Percentiles rank a stretch among this genome's conserved stretches.
Evolutionary conservation across 2,888 invertebrate genomes (phyloP).

Genomic region (Calephelis perditalis): DNA sequence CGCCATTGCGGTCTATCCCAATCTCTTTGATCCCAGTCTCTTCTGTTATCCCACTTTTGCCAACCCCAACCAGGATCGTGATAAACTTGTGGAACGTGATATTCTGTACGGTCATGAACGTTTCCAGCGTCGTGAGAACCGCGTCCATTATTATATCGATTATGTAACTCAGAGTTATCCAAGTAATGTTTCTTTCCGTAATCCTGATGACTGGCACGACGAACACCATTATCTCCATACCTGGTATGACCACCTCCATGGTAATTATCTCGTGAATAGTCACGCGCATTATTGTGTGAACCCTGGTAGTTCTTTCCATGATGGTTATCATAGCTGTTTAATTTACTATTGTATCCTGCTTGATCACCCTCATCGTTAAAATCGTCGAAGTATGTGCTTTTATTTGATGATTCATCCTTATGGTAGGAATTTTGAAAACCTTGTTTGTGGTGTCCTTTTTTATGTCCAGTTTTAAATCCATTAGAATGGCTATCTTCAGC

Average conservation of each 20-base stretch:
- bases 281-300: constrained; percentile 61
- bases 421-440: constrained; percentile 84
- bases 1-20: constrained; percentile 47
- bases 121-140: constrained; percentile 59
- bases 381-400: constrained; percentile 83
- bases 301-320: constrained; percentile 63
- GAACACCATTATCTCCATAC: constrained; percentile 59
- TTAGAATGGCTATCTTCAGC: constrained; percentile 59
- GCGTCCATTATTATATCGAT: constrained; percentile 59
- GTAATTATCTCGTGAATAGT: constrained; percentile 57
- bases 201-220: constrained; percentile 57
- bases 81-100: constrained; percentile 43
- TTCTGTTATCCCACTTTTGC: constrained; percentile 48
- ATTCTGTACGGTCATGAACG: constrained; percentile 50
- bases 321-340: constrained; percentile 61
- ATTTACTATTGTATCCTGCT: constrained; percentile 59
- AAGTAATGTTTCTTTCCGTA: constrained; percentile 67
- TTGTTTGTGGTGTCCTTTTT: constrained; percentile 83
- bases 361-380: constrained; percentile 69
- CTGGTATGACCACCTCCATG: constrained; percentile 59
- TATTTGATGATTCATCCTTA: constrained; percentile 84
- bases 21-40: constrained; percentile 42
- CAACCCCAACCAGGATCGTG: constrained; percentile 56
- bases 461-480: constrained; percentile 73
- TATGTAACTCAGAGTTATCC: constrained; percentile 60